Evolutionary conservation across 2,797 vertebrate genomes (phyloP).

Genomic region (Pangasius larnaudii): DNA sequence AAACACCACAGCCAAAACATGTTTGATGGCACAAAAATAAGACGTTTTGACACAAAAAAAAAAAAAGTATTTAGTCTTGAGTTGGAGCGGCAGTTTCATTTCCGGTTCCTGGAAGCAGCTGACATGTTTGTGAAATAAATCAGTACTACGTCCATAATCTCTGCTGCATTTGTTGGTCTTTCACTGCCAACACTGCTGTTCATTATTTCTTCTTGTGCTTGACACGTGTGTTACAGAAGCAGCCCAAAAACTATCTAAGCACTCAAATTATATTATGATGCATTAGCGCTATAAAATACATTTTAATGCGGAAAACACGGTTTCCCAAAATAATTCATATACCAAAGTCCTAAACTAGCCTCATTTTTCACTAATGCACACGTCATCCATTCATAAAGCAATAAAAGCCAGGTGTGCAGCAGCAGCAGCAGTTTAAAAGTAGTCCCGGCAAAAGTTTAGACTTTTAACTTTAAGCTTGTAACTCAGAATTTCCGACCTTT

Average conservation of each 20-base stretch:
- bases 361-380: neutral
- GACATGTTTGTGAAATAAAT: neutral
- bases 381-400: neutral
- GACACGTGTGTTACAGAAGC: neutral
- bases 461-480: neutral
- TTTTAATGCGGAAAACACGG: too few species aligned
- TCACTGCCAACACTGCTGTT: neutral
- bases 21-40: neutral
- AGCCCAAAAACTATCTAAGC: neutral
- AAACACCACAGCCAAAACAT: neutral
- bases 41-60: neutral
- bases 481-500: neutral
- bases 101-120: constrained; percentile 1
- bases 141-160: neutral
- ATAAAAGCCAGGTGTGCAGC: neutral
- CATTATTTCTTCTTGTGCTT: neutral
- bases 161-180: neutral
- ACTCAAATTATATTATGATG: neutral
- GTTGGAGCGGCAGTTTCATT: neutral
- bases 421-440: neutral
- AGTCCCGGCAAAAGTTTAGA: neutral
- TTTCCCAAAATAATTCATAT: neutral
- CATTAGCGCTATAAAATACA: neutral
- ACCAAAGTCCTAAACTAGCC: too few species aligned
- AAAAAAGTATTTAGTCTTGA: too few species aligned